Evolutionary conservation across 2,113 vertebrate species (phyloP), one percentile per base, ranked within the genome.

Genomic region (Daubentonia madagascariensis): DNA sequence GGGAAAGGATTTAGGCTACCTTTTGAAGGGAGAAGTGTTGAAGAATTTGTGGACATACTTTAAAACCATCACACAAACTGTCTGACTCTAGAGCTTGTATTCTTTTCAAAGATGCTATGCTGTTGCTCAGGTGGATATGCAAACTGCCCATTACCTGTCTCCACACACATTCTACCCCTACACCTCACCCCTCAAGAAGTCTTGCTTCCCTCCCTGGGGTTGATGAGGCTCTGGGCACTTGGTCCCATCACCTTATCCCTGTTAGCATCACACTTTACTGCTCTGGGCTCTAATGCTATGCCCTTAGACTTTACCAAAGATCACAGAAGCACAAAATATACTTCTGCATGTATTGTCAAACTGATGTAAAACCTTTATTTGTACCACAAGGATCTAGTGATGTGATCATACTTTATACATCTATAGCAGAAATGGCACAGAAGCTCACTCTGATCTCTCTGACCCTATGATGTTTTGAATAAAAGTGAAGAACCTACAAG

Each of bases 141-240:
- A 68, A n/a, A 43, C 22, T 17, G 8, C 30, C 30, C 2, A 8
- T 17, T 23, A 18, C 8, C 54, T 67, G 50, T 12, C 45, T 45
- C 6, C 3, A 8, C 1, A 17, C 1, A 12, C 3, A 6, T 40
- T 8, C 28, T 11, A 25, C 12, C 40, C 22, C 30, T 32, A 3
- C 6, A 2, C 22, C 43, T 16, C 23, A 35, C 9, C 54, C n/a
- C 80, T 52, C 59, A 17, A 6, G 18, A 43, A 45, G 30, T 30
- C 40, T 61, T 35, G 1, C 32, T 80, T 81, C 40, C 52, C 28
- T 48, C 14, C 11, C 50, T 17, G 11, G 28, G 32, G 8, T 23
- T 35, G 20, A 6, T 1, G 28, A 63, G 68, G 30, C 68, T 73
- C 28, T n/a, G 5, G 40, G 11, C 23, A 43, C 10, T 22, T 17